Evolutionary conservation across 2,888 invertebrate species (phyloP), one percentile per base, ranked within the genome.

Genomic region (Drosophila barbarae): DNA sequence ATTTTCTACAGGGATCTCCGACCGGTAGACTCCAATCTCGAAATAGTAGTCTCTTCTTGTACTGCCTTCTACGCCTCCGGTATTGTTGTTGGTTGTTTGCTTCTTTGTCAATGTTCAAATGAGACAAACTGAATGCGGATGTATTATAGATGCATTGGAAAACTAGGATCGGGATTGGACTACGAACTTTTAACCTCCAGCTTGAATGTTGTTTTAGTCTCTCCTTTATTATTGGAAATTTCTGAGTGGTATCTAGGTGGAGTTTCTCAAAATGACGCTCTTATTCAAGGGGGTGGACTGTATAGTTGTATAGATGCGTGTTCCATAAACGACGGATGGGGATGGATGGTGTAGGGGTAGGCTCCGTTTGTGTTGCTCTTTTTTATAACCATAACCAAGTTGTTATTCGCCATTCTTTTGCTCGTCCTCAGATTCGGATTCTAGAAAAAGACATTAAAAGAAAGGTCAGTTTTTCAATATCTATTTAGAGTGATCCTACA

Each of bases 381-480:
- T 51, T 46, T 18, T 13, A 13, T 41, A 61, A 23, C 41, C 50
- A 61, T 42, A 47, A 28, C 32, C 38, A 51, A 67, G n/a, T 73
- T 74, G 72, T 85, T 87, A 85, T 69, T 87, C 87, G 72, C 80
- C 87, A 63, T 85, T 79, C 61, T 84, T 87, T 69, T 87, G 88
- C 67, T 90, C 90, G 69, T 89, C 90, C 64, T 90, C 90, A 63
- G 90, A 90, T 81, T 89, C 90, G 21, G 89, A 88, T 84, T 90
- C 90, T 90, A 63, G 3, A 83, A 87, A 50, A n/a, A 44, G 49
- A 57, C 5, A 28, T 26, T 18, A 7, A 5, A 38, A 7, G 2
- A 21, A 3, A 39, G 3, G n/a, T 50, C 1, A 47, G 35, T 1
- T 30, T 18, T 9, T 26, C 7, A 32, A 12, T 4, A 21, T 1